Base-by-base conservation (phyloP, 2,888 invertebrate genomes). In the Rhogogaster chlorosoma region DNA sequence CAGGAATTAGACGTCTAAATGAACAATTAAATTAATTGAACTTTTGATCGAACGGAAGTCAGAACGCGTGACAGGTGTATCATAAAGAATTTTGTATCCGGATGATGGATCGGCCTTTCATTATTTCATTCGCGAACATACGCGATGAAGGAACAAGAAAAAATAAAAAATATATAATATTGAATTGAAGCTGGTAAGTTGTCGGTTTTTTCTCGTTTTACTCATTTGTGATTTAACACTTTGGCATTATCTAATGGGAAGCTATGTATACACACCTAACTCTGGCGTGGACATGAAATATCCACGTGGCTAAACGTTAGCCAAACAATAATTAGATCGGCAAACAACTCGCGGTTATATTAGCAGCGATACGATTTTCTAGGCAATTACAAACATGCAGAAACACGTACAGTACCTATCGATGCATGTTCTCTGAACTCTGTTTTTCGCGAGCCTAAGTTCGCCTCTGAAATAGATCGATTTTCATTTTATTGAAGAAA, bases 271-370 rank as follows among this genome's bases (percentile, higher is more conserved):
- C n/a, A 26, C 26, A 4, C 10, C 70, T 53, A 53, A 53, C 38
- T 71, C 29, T 71, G n/a, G 15, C n/a, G 22, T 85, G 49, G 86
- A 86, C 87, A 88, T 87, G 75, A 84, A 86, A 84, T 86, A 87
- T 87, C 87, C 86, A 88, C 85, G 80, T 67, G 78, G 67, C 70
- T 83, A 85, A 84, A 86, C 84, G 80, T 64, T 86, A 86, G 86
- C 82, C 85, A 86, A 84, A 73, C 45, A 80, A 75, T 80, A 75
- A 86, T 85, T 42, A 73, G 12, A 85, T 84, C 86, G 67, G 86
- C 87, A 86, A 53, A 73, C 70, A 85, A 82, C 71, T 73, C 85
- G 61, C 36, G 42, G 61, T 84, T 32, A 26, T 71, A 78, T 45
- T 42, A 29, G n/a, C 42, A 10, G 6, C 22, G 12, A 29, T n/a